Evolutionary conservation across 2,888 invertebrate genomes (phyloP).

Genomic region (Melitaea athalia): DNA sequence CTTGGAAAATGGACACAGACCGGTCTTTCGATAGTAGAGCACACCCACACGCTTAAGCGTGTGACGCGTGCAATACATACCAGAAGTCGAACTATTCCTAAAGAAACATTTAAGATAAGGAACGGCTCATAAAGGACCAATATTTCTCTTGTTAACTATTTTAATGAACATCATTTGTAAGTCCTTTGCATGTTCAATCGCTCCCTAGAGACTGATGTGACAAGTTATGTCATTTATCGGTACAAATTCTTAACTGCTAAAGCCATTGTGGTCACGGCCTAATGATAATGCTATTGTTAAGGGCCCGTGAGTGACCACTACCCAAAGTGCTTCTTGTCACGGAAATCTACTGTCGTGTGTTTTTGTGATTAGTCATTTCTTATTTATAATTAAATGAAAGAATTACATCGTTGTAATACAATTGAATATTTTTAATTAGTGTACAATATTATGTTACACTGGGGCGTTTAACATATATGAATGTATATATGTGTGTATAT

Average conservation of each 20-base stretch:
- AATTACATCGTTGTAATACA: too few species aligned
- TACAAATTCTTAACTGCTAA: slow-evolving; percentile 24
- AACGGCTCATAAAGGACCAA: slow-evolving; percentile 19
- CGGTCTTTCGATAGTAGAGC: too few species aligned
- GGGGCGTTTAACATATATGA: too few species aligned
- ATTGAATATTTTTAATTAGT: background rate
- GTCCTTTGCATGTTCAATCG: slow-evolving; percentile 15
- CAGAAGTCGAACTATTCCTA: slow-evolving; percentile 12
- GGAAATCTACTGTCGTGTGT: slow-evolving; percentile 20
- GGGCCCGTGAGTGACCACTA: slow-evolving; percentile 20
- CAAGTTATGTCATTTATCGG: slow-evolving; percentile 27
- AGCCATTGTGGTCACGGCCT: slow-evolving; percentile 19
- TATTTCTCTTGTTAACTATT: slow-evolving; percentile 24
- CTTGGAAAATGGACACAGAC: too few species aligned
- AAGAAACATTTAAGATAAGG: slow-evolving; percentile 23
- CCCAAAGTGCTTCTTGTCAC: slow-evolving; percentile 23
- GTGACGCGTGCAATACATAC: too few species aligned
- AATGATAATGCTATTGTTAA: slow-evolving; percentile 11
- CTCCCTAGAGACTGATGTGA: slow-evolving; percentile 29
- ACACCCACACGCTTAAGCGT: too few species aligned
- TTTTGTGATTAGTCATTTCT: slow-evolving; percentile 21
- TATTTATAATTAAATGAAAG: slow-evolving; percentile 14
- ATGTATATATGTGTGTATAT: too few species aligned
- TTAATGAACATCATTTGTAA: slow-evolving; percentile 25
- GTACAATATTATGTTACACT: background rate